Percentiles rank a stretch among this genome's conserved stretches.
Evolutionary conservation across 1,140 invertebrate species (phyloP).

Genomic region (Elymnias hypermnestra): DNA sequence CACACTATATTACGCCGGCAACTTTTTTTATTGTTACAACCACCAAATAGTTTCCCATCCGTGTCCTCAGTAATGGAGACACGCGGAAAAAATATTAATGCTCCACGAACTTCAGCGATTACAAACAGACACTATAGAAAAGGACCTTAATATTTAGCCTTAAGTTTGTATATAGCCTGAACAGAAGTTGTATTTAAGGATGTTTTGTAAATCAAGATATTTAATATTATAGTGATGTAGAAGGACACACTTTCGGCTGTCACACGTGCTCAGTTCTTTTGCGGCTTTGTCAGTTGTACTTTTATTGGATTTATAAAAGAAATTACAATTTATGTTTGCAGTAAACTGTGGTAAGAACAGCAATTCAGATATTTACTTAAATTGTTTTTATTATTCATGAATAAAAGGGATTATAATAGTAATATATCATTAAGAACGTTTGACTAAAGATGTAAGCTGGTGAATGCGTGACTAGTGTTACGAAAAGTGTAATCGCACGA

Average conservation of each 20-base stretch:
- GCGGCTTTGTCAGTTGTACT: conserved; percentile 1
- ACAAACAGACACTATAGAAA: not conserved
- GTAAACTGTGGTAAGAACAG: no score
- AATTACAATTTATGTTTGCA: not conserved
- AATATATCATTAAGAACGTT: no score
- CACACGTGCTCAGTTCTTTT: conserved; percentile 2
- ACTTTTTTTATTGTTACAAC: conserved; percentile 25
- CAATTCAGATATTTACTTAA: no score
- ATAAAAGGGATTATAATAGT: no score
- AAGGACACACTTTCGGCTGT: conserved; percentile 1
- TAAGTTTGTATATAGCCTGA: not conserved
- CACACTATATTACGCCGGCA: conserved; percentile 20
- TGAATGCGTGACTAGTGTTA: no score
- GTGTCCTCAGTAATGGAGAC: conserved; percentile 13
- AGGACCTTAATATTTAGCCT: not conserved
- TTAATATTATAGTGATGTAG: not conserved
- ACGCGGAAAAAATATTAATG: conserved; percentile 19
- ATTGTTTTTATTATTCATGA: no score
- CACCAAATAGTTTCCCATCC: conserved; percentile 21
- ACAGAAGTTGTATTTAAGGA: not conserved
- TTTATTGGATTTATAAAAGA: conserved; percentile 1
- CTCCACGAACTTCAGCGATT: conserved; percentile 11
- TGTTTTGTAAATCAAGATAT: not conserved
- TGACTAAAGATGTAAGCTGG: no score
- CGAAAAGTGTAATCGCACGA: no score